Conservation (phyloP, 2,113 vertebrate genomes). For the Pangasianodon gigas region DNA sequence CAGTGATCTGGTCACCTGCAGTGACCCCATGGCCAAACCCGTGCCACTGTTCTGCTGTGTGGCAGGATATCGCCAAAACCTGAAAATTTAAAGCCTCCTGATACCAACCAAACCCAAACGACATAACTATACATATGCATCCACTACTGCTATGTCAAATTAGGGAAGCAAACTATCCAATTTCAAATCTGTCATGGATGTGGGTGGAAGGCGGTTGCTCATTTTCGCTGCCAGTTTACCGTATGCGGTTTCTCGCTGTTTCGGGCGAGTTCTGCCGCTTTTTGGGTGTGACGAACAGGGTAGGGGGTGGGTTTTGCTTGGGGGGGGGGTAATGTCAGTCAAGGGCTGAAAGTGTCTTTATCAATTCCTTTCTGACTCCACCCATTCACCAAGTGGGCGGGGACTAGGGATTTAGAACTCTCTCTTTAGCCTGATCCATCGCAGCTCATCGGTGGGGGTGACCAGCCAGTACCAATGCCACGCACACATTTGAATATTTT, state of each 20-base stretch:
- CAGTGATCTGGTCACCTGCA: slow-evolving; percentile 68
- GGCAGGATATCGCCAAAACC: slow-evolving; percentile 72
- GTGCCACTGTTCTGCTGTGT: slow-evolving; percentile 57
- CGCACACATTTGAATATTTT: slow-evolving; percentile 70
- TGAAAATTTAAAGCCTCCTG: slow-evolving; percentile 71
- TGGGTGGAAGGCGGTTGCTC: slow-evolving; percentile 57
- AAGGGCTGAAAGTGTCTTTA: slow-evolving; percentile 53
- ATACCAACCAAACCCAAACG: slow-evolving; percentile 66
- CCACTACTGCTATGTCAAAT: slow-evolving; percentile 48
- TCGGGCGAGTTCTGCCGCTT: slow-evolving; percentile 41
- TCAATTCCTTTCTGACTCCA: slow-evolving; percentile 62
- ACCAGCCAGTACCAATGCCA: slow-evolving; percentile 65
- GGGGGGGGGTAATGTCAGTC: slow-evolving; percentile 48
- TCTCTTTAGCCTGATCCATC: slow-evolving; percentile 64
- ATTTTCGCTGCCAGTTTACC: slow-evolving; percentile 63
- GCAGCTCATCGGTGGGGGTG: slow-evolving; percentile 53
- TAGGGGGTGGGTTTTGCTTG: slow-evolving; percentile 47
- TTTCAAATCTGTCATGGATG: slow-evolving; percentile 48
- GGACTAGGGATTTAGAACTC: slow-evolving; percentile 60
- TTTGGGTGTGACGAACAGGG: slow-evolving; percentile 48
- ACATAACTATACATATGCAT: slow-evolving; percentile 68
- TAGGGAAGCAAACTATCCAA: slow-evolving; percentile 44
- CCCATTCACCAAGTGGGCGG: slow-evolving; percentile 62
- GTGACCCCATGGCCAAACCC: slow-evolving; percentile 57
- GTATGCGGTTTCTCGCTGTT: slow-evolving; percentile 53